phyloP scores from a whole-genome alignment of 2,797 vertebrate species.

The Pterois miles region DNA sequence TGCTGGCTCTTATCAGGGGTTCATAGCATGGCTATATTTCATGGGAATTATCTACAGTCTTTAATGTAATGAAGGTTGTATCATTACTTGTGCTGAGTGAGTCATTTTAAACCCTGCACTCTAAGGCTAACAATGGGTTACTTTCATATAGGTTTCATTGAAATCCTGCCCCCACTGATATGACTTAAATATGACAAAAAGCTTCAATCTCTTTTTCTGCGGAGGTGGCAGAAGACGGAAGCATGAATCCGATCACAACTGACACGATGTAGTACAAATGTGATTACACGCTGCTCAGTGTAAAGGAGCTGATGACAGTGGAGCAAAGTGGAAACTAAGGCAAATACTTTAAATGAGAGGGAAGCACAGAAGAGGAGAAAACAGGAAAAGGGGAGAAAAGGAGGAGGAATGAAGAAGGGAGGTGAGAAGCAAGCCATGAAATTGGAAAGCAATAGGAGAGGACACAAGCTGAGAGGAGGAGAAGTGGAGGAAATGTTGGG shows the following conservation, averaged over 20 bases:
- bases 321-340: constrained; percentile 44
- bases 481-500: constrained; percentile 5
- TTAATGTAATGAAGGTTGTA: constrained; percentile 55
- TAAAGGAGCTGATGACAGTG: constrained; percentile 56
- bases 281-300: constrained; percentile 72
- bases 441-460: constrained; percentile 30
- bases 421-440: constrained; percentile 16
- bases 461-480: constrained; percentile 23
- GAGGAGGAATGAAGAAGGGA: constrained; percentile 1
- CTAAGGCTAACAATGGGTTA: constrained; percentile 45
- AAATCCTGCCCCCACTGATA: constrained; percentile 57
- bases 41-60: constrained; percentile 51
- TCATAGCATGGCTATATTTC: constrained; percentile 47
- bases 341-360: constrained; percentile 50
- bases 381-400: neutral
- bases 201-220: constrained; percentile 71
- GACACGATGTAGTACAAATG: constrained; percentile 78
- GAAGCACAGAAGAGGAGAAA: neutral
- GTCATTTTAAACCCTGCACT: constrained; percentile 54
- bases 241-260: constrained; percentile 71
- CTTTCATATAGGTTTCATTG: constrained; percentile 53
- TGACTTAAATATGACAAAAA: constrained; percentile 68
- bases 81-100: constrained; percentile 60
- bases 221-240: constrained; percentile 70
- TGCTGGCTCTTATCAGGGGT: constrained; percentile 46